Evolutionary conservation across 2,888 invertebrate genomes (phyloP).

Genomic region (Tachystola acroxantha): DNA sequence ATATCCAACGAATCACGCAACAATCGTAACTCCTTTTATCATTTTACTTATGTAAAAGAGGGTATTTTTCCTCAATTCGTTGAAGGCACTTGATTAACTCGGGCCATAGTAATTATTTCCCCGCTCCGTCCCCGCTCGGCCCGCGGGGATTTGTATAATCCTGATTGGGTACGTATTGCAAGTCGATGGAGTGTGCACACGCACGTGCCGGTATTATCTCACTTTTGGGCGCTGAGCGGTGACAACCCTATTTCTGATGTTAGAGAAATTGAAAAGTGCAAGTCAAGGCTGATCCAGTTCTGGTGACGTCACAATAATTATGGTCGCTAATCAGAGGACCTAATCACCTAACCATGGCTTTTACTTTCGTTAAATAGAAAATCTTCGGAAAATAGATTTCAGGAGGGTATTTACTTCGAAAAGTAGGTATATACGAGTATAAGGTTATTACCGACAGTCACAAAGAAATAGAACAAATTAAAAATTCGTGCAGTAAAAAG

Average conservation of each 20-base stretch:
- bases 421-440: too few species aligned
- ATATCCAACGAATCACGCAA: too few species aligned
- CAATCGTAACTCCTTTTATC: too few species aligned
- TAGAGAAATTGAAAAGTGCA: slow-evolving; percentile 11
- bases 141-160: slow-evolving; percentile 73
- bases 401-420: too few species aligned
- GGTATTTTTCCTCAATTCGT: slow-evolving; percentile 56
- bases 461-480: slow-evolving; percentile 42
- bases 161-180: slow-evolving; percentile 75
- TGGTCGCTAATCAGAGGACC: too few species aligned
- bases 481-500: slow-evolving; percentile 57
- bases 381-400: too few species aligned
- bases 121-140: slow-evolving; percentile 37
- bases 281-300: too few species aligned
- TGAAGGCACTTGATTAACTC: slow-evolving; percentile 61
- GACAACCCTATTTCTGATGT: slow-evolving; percentile 20
- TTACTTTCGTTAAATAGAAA: too few species aligned
- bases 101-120: slow-evolving; percentile 67
- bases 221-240: slow-evolving; percentile 31
- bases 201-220: slow-evolving; percentile 63
- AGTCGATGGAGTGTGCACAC: slow-evolving; percentile 68
- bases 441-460: neutral
- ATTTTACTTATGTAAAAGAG: too few species aligned
- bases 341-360: too few species aligned
- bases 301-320: too few species aligned